Evolutionary conservation across 2,888 invertebrate genomes (phyloP), one percentile per base, ranked within the genome.

Genomic region (Troides aeacus): DNA sequence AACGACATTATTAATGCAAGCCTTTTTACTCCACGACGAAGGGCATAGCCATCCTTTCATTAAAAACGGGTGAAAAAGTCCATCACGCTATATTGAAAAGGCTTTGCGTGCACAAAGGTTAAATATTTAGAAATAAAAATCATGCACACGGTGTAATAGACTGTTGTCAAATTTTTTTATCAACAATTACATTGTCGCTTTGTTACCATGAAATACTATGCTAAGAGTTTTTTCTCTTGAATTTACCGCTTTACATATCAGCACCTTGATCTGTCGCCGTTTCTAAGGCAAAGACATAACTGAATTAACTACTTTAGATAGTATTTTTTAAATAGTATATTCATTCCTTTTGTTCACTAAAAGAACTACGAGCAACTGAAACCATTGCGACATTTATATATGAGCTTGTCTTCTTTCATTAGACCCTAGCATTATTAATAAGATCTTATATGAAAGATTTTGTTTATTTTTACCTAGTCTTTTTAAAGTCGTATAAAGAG

Each of bases 1-100:
- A 39, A 53, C 39, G 23, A 68, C 23, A 68, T 64, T 59, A 64
- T 59, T 68, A 68, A 68, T 64, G 58, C 50, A 64, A 36, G 50
- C 58, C 59, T 39, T 30, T 68, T 62, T 57, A 50, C 62, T 62
- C 57, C 30, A 30, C 21, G 59, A 17, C 36, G 59, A 59, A 63
- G 59, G 61, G 63, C 63, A 64, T 21, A 10, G 36, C 6, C 50
- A 59, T 68, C 23, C 50, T 56, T 42, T 56, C 60, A 56, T 61
- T 57, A 61, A 53, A 24, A 56, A 61, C n/a, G 42, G 39, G 24
- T 53, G 23, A 23, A 23, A 61, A 36, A 60, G 61, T 61, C 42
- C 61, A 36, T 15, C 42, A 39, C n/a, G 53, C 53, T 53, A n/a
- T n/a, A n/a, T 53, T n/a, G 53, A 18, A 60, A 24, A 23, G 24